Conservation (phyloP, 2,888 invertebrate genomes). For the Mantis religiosa region DNA sequence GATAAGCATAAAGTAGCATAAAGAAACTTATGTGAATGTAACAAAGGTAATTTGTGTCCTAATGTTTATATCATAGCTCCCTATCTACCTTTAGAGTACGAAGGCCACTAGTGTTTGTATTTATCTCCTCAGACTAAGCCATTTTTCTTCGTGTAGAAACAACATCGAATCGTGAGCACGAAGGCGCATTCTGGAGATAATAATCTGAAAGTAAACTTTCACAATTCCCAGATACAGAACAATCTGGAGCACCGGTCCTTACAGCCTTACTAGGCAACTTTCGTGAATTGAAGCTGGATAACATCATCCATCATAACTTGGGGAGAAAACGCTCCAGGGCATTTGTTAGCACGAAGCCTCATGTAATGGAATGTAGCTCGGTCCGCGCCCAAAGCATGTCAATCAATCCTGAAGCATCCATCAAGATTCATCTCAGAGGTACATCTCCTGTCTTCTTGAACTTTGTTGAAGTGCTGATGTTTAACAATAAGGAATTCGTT, state of each 20-base stretch:
- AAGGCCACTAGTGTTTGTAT: background rate
- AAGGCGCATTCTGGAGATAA: background rate
- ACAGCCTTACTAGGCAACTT: background rate
- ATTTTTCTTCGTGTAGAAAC: background rate
- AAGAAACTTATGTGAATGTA: no score
- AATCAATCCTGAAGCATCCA: background rate
- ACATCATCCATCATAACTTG: background rate
- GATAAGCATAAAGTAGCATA: no score
- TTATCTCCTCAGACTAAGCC: background rate
- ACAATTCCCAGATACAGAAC: background rate
- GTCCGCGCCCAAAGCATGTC: background rate
- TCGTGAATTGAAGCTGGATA: background rate
- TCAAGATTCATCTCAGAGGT: background rate
- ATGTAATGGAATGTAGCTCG: background rate
- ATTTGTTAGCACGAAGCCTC: background rate
- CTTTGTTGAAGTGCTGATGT: background rate
- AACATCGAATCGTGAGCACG: background rate
- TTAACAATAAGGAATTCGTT: no score
- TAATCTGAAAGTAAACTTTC: background rate
- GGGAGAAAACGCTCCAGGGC: background rate
- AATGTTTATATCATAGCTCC: background rate
- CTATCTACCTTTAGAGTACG: background rate
- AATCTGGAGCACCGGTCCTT: background rate
- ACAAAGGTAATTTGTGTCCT: no score
- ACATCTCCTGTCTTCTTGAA: background rate